Percentiles rank a stretch among this genome's conserved stretches.
Evolutionary conservation across 2,797 vertebrate species (phyloP).

Genomic region (Apogon hyalosoma): DNA sequence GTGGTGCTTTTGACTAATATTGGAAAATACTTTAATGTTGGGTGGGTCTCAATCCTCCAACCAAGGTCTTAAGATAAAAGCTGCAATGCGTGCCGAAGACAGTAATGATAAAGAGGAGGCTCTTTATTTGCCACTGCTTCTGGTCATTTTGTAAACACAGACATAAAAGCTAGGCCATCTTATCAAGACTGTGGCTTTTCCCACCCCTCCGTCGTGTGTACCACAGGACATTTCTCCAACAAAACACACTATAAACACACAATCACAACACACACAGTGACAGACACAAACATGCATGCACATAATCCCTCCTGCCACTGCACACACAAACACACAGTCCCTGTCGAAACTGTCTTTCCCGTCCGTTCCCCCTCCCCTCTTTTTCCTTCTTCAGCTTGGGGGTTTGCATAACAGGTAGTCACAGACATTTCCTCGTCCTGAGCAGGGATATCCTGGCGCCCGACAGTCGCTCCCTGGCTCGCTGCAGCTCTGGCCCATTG

Average conservation of each 20-base stretch:
- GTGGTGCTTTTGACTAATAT: slow-evolving; percentile 22
- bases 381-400: slow-evolving; percentile 77
- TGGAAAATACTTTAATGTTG: slow-evolving; percentile 41
- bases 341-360: slow-evolving; percentile 75
- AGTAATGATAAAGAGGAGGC: slow-evolving; percentile 40
- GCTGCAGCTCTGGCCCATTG: slow-evolving; percentile 83
- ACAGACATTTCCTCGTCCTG: slow-evolving; percentile 99
- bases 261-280: slow-evolving; percentile 51
- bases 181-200: slow-evolving; percentile 71
- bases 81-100: slow-evolving; percentile 40
- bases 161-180: slow-evolving; percentile 72
- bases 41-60: slow-evolving; percentile 47
- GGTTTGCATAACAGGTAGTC: slow-evolving; percentile 99
- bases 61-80: slow-evolving; percentile 65
- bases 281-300: slow-evolving; percentile 52
- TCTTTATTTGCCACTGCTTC: slow-evolving; percentile 63
- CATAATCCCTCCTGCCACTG: slow-evolving; percentile 53
- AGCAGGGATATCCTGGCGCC: slow-evolving; percentile 99
- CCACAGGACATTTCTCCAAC: slow-evolving; percentile 55
- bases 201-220: slow-evolving; percentile 70
- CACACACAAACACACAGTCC: slow-evolving; percentile 72
- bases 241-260: slow-evolving; percentile 62
- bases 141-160: slow-evolving; percentile 72
- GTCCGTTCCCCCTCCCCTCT: slow-evolving; percentile 72
- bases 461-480: slow-evolving; percentile 92